phyloP scores from a whole-genome alignment of 2,113 vertebrate genomes.

The Cettia cetti region DNA sequence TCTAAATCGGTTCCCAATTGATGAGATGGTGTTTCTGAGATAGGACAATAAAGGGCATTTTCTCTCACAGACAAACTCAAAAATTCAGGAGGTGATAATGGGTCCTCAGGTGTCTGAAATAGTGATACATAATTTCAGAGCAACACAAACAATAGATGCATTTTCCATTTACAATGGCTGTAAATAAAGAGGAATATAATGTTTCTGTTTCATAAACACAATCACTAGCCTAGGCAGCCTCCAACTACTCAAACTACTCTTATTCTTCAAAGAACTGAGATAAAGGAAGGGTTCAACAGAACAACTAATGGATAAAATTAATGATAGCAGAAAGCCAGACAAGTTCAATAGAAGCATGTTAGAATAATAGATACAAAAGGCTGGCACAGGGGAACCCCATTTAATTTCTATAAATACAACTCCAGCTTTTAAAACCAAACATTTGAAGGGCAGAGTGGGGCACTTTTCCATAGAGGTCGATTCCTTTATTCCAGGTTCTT shows the following conservation, averaged over 20 bases:
- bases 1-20: neutral
- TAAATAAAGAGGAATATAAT: constrained; percentile 11
- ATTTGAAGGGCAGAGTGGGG: neutral
- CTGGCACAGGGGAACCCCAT: neutral
- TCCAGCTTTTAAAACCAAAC: neutral
- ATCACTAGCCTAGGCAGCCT: neutral
- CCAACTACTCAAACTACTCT: neutral
- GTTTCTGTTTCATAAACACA: neutral
- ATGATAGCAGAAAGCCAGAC: neutral
- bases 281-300: neutral
- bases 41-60: constrained; percentile 14
- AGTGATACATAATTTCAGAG: neutral
- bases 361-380: neutral
- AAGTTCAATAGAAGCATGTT: neutral
- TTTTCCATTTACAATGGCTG: constrained; percentile 1
- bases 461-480: neutral
- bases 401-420: neutral
- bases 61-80: neutral
- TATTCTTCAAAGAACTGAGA: neutral
- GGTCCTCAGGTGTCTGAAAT: neutral
- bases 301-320: neutral
- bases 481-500: neutral
- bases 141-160: neutral
- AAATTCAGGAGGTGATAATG: neutral
- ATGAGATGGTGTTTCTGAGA: neutral